Evolutionary conservation across 1,140 invertebrate genomes (phyloP).

Genomic region (Pogonus chalceus): DNA sequence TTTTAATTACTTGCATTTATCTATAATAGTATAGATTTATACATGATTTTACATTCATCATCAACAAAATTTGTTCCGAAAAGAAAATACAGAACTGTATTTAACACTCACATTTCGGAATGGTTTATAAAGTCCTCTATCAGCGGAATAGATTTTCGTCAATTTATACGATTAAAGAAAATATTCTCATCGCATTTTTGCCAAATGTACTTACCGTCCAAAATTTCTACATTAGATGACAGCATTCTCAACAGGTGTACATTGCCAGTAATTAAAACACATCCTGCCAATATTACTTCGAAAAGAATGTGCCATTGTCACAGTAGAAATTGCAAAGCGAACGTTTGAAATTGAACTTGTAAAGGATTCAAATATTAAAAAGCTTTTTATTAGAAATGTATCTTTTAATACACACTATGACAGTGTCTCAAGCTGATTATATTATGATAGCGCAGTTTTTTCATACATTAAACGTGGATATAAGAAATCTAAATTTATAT

Average conservation of each 20-base stretch:
- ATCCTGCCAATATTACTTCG: conserved; percentile 9
- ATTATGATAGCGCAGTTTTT: conserved; percentile 31
- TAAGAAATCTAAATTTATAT: conserved; percentile 12
- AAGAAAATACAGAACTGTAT: not conserved
- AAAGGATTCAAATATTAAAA: not conserved
- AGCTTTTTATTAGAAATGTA: conserved; percentile 18
- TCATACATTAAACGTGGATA: conserved; percentile 19
- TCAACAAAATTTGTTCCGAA: not conserved
- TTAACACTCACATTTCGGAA: not conserved
- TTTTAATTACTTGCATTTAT: too few relatives aligned
- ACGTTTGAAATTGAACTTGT: conserved; percentile 23
- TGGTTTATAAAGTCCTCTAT: conserved; percentile 1
- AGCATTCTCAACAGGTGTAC: conserved; percentile 21
- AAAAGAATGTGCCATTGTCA: conserved; percentile 24
- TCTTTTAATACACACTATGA: conserved; percentile 33
- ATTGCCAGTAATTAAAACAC: conserved; percentile 26
- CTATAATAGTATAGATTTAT: too few relatives aligned
- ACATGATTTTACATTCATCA: conserved; percentile 1
- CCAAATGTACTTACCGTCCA: conserved; percentile 3
- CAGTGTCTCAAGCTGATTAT: conserved; percentile 29
- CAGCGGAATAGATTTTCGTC: not conserved
- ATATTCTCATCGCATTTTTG: not conserved
- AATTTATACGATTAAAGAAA: not conserved
- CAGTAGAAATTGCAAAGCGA: conserved; percentile 25
- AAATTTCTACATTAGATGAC: conserved; percentile 28